Evolutionary conservation across 2,113 vertebrate species (phyloP).

Genomic region (Lophura nycthemera): DNA sequence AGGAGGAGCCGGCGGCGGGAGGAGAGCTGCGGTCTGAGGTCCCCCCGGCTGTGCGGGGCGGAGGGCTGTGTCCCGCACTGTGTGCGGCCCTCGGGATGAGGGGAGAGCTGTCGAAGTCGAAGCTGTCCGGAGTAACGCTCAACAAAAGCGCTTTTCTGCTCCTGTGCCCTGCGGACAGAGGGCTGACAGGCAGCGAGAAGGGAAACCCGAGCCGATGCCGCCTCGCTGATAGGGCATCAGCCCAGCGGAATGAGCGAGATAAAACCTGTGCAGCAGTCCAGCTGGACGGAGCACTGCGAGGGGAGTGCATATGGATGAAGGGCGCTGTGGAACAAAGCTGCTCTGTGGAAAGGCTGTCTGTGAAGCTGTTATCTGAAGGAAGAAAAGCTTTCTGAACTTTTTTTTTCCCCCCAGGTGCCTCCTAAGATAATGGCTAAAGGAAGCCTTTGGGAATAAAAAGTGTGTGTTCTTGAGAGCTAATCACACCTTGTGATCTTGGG

Average conservation of each 20-base stretch:
- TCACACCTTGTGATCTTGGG: not conserved
- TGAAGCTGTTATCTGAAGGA: not conserved
- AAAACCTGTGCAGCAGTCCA: not conserved
- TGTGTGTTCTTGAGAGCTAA: not conserved
- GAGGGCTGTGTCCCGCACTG: too few species aligned
- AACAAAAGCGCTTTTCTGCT: constrained; percentile 16
- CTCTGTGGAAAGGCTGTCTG: not conserved
- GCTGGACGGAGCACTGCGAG: not conserved
- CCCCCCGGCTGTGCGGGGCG: not conserved
- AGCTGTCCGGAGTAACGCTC: not conserved
- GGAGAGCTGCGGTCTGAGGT: not conserved
- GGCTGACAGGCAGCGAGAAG: not conserved
- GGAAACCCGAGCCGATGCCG: not conserved
- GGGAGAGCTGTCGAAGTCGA: not conserved
- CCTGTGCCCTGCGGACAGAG: accelerated
- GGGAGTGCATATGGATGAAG: not conserved
- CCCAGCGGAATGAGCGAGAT: not conserved
- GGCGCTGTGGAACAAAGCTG: not conserved
- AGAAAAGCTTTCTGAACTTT: not conserved
- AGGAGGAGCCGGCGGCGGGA: constrained; percentile 25
- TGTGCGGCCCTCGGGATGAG: not conserved
- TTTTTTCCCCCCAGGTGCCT: not conserved
- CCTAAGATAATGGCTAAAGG: not conserved
- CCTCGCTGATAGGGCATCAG: not conserved
- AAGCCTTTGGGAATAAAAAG: not conserved